Evolutionary conservation across 1,140 invertebrate genomes (phyloP).

Genomic region (Listronotus bonariensis): DNA sequence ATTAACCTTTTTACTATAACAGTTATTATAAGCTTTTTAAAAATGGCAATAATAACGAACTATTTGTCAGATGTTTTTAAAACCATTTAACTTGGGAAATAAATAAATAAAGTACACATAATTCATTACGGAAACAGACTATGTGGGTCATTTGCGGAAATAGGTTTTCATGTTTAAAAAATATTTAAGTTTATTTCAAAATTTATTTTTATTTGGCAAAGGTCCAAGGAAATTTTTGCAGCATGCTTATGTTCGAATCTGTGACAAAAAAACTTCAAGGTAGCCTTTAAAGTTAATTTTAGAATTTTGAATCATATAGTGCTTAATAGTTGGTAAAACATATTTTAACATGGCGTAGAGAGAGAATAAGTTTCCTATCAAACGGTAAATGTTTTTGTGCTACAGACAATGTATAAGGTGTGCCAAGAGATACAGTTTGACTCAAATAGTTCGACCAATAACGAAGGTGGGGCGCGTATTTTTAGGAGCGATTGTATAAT

Average conservation of each 20-base stretch:
- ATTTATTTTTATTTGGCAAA: slow-evolving; percentile 41
- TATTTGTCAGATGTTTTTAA: too few species aligned
- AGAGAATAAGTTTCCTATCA: slow-evolving; percentile 35
- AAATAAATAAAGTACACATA: too few species aligned
- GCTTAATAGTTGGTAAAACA: slow-evolving; percentile 47
- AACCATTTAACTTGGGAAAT: too few species aligned
- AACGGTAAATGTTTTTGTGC: slow-evolving; percentile 42
- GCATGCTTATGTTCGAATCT: slow-evolving; percentile 43
- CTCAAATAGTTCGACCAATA: slow-evolving; percentile 29
- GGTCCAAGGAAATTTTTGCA: slow-evolving; percentile 44
- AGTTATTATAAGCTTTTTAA: too few species aligned
- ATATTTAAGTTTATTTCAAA: slow-evolving; percentile 31
- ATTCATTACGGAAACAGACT: too few species aligned
- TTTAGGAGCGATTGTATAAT: slow-evolving; percentile 11
- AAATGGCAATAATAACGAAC: too few species aligned
- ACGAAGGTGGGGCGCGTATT: slow-evolving; percentile 41
- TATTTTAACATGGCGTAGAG: slow-evolving; percentile 44
- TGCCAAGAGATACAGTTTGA: slow-evolving; percentile 52
- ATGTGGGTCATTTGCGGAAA: too few species aligned
- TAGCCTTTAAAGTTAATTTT: slow-evolving; percentile 49
- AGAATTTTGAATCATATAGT: slow-evolving; percentile 51
- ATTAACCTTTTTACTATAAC: too few species aligned
- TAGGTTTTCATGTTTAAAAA: background rate
- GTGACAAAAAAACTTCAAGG: slow-evolving; percentile 52
- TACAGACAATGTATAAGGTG: slow-evolving; percentile 51